These are phyloP conservation scores for Platycercus adscitus DNA, from an alignment of 2,113 vertebrate genomes.

Conservation along the genomic window DNA sequence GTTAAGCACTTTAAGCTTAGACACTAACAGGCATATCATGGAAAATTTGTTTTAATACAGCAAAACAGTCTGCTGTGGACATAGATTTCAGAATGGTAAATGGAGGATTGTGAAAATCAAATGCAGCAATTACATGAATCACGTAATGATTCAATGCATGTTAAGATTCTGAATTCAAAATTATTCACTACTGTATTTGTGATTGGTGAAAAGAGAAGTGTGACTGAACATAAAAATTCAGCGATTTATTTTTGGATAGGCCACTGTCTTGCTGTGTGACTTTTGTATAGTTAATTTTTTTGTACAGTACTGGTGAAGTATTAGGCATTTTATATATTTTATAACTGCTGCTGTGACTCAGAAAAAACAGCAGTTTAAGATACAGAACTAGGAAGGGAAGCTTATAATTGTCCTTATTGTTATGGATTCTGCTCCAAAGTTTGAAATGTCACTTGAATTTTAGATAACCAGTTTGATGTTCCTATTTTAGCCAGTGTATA, in stretches of 20 bases:
- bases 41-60: neutral
- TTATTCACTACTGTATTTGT: neutral
- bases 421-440: neutral
- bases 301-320: neutral
- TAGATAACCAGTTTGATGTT: neutral
- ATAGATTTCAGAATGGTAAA: neutral
- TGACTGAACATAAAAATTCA: neutral
- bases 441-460: conserved; percentile 2
- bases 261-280: neutral
- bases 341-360: neutral
- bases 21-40: neutral
- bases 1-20: neutral
- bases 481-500: neutral
- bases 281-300: neutral
- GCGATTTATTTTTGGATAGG: neutral
- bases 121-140: neutral
- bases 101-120: neutral
- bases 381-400: neutral
- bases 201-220: neutral
- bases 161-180: neutral
- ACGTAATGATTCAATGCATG: neutral
- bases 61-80: neutral
- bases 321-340: neutral
- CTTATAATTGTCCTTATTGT: neutral
- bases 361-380: neutral